Evolutionary conservation across 2,797 vertebrate species (phyloP).

Genomic region (Ispidina lecontei): DNA sequence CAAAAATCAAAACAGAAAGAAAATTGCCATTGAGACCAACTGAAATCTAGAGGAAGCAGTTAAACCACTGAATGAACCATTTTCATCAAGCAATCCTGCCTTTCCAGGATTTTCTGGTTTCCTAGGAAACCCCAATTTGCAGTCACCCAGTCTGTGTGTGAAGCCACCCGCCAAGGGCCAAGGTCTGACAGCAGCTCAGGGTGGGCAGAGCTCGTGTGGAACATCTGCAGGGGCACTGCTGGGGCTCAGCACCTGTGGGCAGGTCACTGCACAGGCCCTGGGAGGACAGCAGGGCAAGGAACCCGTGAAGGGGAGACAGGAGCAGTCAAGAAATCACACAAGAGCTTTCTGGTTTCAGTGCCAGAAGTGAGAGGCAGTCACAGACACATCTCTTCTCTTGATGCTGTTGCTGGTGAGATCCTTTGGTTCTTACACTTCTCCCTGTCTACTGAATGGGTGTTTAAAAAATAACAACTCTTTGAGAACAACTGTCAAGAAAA

Average conservation of each 20-base stretch:
- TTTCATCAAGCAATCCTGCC: neutral
- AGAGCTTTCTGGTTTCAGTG: neutral
- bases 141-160: neutral
- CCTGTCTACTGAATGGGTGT: neutral
- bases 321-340: neutral
- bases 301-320: neutral
- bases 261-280: neutral
- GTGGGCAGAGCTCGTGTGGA: neutral
- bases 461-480: neutral
- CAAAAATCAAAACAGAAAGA: neutral
- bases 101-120: constrained; percentile 6
- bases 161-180: neutral
- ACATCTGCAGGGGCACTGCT: neutral
- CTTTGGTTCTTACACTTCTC: neutral
- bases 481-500: neutral
- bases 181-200: neutral
- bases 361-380: neutral
- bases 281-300: neutral
- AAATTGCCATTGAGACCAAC: neutral
- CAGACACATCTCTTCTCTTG: neutral
- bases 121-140: neutral
- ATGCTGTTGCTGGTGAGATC: neutral
- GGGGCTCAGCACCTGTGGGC: rapidly evolving
- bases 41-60: neutral
- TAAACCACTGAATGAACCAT: neutral